A percentile compares a stretch with the other conserved stretches of the same genome.
Conservation (phyloP, 1,140 invertebrate species). For the Papilio polytes region DNA sequence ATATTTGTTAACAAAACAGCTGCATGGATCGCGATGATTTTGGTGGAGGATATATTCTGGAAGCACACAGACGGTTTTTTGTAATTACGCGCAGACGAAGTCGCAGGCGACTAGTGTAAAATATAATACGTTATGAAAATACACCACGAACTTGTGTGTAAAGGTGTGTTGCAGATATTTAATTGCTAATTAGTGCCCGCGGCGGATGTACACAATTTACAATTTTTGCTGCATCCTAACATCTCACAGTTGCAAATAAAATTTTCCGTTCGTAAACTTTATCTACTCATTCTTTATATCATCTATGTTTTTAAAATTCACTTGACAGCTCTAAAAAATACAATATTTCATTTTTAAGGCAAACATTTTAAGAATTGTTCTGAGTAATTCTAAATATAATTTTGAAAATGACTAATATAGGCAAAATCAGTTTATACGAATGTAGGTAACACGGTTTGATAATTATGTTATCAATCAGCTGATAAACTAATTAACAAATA, state of each 20-base stretch:
- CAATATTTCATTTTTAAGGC: no score
- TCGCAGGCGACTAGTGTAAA: neutral
- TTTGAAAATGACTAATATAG: neutral
- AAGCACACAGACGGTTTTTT: no score
- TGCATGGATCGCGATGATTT: no score
- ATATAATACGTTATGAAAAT: neutral
- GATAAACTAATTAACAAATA: constrained; percentile 21
- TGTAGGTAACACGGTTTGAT: constrained; percentile 13
- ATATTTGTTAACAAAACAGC: no score
- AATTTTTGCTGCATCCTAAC: constrained; percentile 39
- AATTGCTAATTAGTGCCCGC: constrained; percentile 33
- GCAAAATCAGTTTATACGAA: neutral
- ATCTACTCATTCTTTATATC: neutral
- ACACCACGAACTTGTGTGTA: neutral
- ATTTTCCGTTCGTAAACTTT: constrained; percentile 33
- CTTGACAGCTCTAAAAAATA: no score
- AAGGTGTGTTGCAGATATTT: constrained; percentile 36
- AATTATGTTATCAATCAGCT: constrained; percentile 19
- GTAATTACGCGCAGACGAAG: no score
- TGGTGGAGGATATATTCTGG: no score
- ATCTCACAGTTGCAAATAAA: constrained; percentile 22
- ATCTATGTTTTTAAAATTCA: no score
- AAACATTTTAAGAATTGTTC: no score
- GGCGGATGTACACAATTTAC: constrained; percentile 35
- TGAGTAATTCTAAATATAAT: no score